Evolutionary conservation across 2,113 vertebrate species (phyloP).

Genomic region (Phrynocephalus versicolor): DNA sequence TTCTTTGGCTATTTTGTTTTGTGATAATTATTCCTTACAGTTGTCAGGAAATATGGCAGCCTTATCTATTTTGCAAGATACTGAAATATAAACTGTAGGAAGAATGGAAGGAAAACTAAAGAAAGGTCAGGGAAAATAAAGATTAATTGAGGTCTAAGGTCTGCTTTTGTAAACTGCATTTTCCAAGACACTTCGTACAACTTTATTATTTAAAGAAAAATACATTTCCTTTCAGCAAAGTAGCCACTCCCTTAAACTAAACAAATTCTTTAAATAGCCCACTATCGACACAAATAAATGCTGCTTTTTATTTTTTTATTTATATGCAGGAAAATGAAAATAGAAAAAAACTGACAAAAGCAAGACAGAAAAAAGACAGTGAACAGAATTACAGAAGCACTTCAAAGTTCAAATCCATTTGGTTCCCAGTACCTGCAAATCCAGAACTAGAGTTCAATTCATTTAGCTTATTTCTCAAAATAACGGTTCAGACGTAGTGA

Average conservation of each 20-base stretch:
- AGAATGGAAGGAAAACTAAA: conserved; percentile 61
- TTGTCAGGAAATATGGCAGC: not conserved
- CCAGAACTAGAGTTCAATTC: not conserved
- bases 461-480: not conserved
- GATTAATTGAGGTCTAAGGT: not conserved
- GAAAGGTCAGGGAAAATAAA: conserved; percentile 31
- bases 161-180: not conserved
- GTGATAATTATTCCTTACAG: not conserved
- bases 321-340: not conserved
- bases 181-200: not conserved
- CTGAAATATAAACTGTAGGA: conserved; percentile 12
- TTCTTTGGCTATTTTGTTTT: too few species aligned
- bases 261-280: not conserved
- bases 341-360: not conserved
- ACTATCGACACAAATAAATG: not conserved
- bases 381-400: not conserved
- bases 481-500: not conserved
- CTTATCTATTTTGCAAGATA: not conserved
- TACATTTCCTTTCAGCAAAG: conserved; percentile 10
- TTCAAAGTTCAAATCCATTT: not conserved
- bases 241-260: not conserved
- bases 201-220: conserved; percentile 5
- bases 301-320: not conserved
- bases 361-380: not conserved
- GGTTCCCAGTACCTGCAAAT: not conserved